phyloP scores from a whole-genome alignment of 2,113 vertebrate species.

The Lophius piscatorius region DNA sequence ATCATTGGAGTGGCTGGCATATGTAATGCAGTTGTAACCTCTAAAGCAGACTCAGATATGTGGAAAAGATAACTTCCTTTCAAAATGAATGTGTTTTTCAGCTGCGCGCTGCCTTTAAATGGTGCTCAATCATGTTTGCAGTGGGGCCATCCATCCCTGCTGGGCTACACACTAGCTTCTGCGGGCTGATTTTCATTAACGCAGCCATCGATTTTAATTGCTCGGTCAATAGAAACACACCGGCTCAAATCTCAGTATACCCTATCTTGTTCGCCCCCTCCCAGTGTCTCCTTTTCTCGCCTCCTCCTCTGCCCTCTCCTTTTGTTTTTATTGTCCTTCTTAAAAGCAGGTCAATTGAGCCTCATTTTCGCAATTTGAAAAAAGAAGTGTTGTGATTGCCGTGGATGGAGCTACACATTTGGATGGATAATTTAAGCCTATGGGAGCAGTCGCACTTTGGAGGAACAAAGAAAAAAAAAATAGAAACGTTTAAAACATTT shows the following conservation, averaged over 20 bases:
- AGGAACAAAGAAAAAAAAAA: slow-evolving; percentile 28
- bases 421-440: slow-evolving; percentile 11
- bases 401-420: not conserved
- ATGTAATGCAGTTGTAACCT: not conserved
- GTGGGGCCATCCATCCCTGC: slow-evolving; percentile 28
- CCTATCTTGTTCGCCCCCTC: slow-evolving; percentile 17
- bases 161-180: slow-evolving; percentile 49
- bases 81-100: slow-evolving; percentile 31
- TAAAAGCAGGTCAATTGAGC: slow-evolving; percentile 31
- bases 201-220: slow-evolving; percentile 68
- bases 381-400: slow-evolving; percentile 6
- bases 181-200: slow-evolving; percentile 66
- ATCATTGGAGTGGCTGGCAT: not conserved
- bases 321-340: not conserved
- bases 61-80: slow-evolving; percentile 26
- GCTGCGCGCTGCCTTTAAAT: slow-evolving; percentile 32
- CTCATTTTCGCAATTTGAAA: not conserved
- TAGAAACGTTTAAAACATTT: not conserved
- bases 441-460: not conserved
- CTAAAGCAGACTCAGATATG: not conserved
- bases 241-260: slow-evolving; percentile 29
- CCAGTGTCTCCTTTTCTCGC: slow-evolving; percentile 5
- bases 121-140: slow-evolving; percentile 46
- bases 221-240: slow-evolving; percentile 66
- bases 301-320: not conserved